Evolutionary conservation across 2,113 vertebrate species (phyloP).

Genomic region (Notarius lentiginosus): DNA sequence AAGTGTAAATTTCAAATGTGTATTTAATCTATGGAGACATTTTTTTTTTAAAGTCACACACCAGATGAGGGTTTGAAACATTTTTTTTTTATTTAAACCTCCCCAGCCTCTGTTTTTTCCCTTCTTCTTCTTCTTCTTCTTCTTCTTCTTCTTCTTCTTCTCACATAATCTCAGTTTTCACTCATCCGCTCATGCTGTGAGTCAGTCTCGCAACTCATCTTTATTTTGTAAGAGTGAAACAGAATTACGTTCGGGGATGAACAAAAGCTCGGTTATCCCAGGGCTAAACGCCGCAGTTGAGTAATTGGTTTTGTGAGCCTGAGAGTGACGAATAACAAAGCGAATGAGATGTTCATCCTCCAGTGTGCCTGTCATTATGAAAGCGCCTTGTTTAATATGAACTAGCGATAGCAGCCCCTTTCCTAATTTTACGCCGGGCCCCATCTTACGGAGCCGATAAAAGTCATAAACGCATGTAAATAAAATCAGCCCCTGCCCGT

Average conservation of each 20-base stretch:
- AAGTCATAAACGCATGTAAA: slow-evolving; percentile 85
- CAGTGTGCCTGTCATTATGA: slow-evolving; percentile 53
- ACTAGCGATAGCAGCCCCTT: slow-evolving; percentile 42
- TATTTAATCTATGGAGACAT: slow-evolving; percentile 85
- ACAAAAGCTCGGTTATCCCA: slow-evolving; percentile 46
- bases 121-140: neutral
- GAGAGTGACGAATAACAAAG: slow-evolving; percentile 57
- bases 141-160: neutral
- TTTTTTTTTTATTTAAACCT: slow-evolving; percentile 35
- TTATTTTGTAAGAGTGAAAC: slow-evolving; percentile 39
- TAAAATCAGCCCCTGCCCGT: slow-evolving; percentile 81
- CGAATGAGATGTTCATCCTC: slow-evolving; percentile 50
- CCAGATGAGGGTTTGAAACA: slow-evolving; percentile 51
- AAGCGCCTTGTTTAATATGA: slow-evolving; percentile 57
- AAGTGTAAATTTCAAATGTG: slow-evolving; percentile 83
- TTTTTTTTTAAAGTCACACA: slow-evolving; percentile 54
- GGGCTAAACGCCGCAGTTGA: slow-evolving; percentile 43
- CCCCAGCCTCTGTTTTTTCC: slow-evolving; percentile 11
- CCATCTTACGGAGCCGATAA: slow-evolving; percentile 56
- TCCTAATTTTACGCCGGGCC: slow-evolving; percentile 47
- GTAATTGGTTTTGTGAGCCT: slow-evolving; percentile 56
- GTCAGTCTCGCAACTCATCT: slow-evolving; percentile 41
- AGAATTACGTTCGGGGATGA: slow-evolving; percentile 38
- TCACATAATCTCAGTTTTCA: slow-evolving; percentile 22
- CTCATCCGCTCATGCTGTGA: slow-evolving; percentile 32